A percentile compares a stretch with the other conserved stretches of the same genome.
Conservation (phyloP, 1,140 invertebrate genomes). For the Sipha flava region DNA sequence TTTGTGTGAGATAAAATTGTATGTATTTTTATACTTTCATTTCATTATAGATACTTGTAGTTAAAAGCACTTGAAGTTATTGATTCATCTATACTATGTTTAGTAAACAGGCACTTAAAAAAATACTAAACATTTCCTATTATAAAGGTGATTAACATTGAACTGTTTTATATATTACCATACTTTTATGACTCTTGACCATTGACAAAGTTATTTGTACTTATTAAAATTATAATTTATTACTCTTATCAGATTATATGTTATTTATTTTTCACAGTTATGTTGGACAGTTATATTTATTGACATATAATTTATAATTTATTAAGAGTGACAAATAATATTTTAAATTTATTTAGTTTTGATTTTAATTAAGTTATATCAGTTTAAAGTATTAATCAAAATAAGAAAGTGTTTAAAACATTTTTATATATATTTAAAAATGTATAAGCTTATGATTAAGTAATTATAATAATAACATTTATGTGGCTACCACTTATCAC, state of each 20-base stretch:
- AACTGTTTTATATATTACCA: not conserved
- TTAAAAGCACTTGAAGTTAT: not conserved
- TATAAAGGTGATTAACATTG: not conserved
- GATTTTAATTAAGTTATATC: no score
- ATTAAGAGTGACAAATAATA: not conserved
- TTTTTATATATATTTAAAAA: not conserved
- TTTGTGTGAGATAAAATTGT: not conserved
- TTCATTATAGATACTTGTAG: not conserved
- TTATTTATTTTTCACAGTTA: no score
- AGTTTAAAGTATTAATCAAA: not conserved
- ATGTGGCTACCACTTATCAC: not conserved
- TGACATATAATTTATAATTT: no score
- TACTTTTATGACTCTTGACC: not conserved
- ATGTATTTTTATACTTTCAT: not conserved
- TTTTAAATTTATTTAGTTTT: not conserved
- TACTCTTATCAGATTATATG: not conserved
- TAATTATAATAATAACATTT: not conserved
- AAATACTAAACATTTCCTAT: not conserved
- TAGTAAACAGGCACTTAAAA: not conserved
- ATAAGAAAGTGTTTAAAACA: not conserved
- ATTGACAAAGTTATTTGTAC: not conserved
- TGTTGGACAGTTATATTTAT: no score
- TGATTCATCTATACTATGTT: not conserved
- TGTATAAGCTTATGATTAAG: not conserved
- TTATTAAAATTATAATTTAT: not conserved